A percentile compares a stretch with the other conserved stretches of the same genome.
These are phyloP conservation scores for Apocrypta bakeri DNA, from an alignment of 1,140 invertebrate species.

Conservation along the genomic window DNA sequence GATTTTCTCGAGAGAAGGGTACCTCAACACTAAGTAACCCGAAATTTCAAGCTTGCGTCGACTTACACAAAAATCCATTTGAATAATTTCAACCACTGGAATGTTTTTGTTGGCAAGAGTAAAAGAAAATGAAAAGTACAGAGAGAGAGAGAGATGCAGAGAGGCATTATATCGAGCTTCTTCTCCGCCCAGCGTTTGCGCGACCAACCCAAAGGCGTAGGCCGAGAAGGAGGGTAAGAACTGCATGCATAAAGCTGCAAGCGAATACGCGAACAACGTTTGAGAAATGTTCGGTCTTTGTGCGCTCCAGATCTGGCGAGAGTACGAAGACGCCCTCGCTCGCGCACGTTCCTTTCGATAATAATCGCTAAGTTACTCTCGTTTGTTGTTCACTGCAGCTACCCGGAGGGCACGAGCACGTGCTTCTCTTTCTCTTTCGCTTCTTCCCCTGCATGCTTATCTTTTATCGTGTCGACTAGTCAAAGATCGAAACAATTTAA, in stretches of 20 bases:
- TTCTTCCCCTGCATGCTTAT: not conserved
- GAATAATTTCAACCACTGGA: not conserved
- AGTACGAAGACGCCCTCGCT: constrained; percentile 27
- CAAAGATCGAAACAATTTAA: too few species aligned
- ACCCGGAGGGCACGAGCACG: not conserved
- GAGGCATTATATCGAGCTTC: constrained; percentile 8
- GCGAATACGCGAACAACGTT: constrained; percentile 4
- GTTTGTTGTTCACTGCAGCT: constrained; percentile 1
- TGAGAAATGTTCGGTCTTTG: constrained; percentile 31
- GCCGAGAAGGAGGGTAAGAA: constrained; percentile 8
- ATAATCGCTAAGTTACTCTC: constrained; percentile 45
- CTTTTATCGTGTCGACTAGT: not conserved
- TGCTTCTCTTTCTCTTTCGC: not conserved
- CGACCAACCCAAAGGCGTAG: constrained; percentile 49
- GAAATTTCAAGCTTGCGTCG: not conserved
- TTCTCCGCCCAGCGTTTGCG: constrained; percentile 34
- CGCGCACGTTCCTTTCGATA: constrained; percentile 22
- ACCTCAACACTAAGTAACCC: not conserved
- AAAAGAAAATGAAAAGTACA: constrained; percentile 3
- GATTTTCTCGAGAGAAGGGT: too few species aligned
- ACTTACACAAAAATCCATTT: not conserved
- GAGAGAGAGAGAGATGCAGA: not conserved
- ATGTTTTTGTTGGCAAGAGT: not conserved
- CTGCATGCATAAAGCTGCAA: not conserved
- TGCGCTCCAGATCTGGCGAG: not conserved